Conservation (phyloP, 2,113 vertebrate species). For the Apeltes quadracus region DNA sequence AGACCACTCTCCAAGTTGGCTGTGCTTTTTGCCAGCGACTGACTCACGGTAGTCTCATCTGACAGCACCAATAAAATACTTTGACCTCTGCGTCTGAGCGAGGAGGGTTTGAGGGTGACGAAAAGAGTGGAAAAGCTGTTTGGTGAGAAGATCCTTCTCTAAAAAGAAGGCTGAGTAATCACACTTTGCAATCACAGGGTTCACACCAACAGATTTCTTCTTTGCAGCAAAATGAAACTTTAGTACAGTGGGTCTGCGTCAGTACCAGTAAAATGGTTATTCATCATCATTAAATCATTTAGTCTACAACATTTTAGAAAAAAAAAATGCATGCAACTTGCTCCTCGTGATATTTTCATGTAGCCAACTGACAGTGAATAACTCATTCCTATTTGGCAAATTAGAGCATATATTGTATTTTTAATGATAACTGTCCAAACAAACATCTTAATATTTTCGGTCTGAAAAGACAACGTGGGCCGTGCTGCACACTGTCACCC, state of each 20-base stretch:
- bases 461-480: neutral
- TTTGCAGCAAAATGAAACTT: slow-evolving; percentile 3
- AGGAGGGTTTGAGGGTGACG: slow-evolving; percentile 6
- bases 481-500: neutral
- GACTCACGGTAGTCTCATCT: slow-evolving; percentile 16
- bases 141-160: neutral
- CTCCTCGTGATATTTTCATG: neutral
- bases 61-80: slow-evolving; percentile 28
- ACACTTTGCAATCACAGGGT: slow-evolving; percentile 39
- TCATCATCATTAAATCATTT: neutral
- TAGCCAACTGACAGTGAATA: neutral
- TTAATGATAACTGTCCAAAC: neutral
- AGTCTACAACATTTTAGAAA: neutral
- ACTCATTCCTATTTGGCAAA: neutral
- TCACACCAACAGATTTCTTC: slow-evolving; percentile 11
- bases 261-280: neutral
- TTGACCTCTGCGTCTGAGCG: slow-evolving; percentile 6
- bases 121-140: slow-evolving; percentile 3
- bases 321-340: neutral
- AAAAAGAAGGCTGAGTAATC: slow-evolving; percentile 34
- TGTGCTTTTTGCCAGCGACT: slow-evolving; percentile 21
- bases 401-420: neutral
- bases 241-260: neutral
- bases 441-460: neutral
- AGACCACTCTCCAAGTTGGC: slow-evolving; percentile 4